phyloP scores from a whole-genome alignment of 2,888 invertebrate species.

The Desoria tigrina region DNA sequence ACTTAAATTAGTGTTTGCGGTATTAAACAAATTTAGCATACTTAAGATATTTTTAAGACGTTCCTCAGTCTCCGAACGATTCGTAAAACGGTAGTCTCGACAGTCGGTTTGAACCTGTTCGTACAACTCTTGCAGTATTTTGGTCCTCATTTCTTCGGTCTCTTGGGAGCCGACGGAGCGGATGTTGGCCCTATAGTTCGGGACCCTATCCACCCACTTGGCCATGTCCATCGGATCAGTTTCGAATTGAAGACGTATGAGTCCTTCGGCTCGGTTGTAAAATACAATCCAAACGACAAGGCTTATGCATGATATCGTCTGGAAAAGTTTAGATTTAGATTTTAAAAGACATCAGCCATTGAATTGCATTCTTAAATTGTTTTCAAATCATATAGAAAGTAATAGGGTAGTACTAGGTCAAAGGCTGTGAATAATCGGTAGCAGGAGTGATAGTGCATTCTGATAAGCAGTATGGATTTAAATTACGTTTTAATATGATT shows the following conservation, averaged over 20 bases:
- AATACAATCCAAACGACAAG: not conserved
- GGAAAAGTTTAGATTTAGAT: not conserved
- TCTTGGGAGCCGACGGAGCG: not conserved
- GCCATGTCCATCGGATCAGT: not conserved
- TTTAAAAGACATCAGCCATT: not conserved
- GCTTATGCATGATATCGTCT: not conserved
- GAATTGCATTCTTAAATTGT: not conserved
- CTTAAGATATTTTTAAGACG: too few species aligned
- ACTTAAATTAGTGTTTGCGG: too few species aligned
- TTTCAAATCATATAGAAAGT: too few species aligned
- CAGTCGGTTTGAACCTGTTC: not conserved
- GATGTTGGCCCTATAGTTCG: not conserved
- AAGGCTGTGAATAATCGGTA: not conserved
- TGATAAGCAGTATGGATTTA: too few species aligned
- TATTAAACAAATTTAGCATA: too few species aligned
- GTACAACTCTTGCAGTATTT: not conserved
- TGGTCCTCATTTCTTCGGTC: not conserved
- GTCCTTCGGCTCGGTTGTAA: not conserved
- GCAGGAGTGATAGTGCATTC: not conserved
- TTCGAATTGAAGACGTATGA: not conserved
- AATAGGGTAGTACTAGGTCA: too few species aligned
- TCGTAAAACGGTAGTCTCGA: too few species aligned
- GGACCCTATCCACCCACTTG: not conserved
- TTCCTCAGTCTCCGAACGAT: too few species aligned
- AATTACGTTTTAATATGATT: too few species aligned